A percentile compares a stretch with the other conserved stretches of the same genome.
These are phyloP conservation scores for Onychomys arenicola DNA, from an alignment of 2,797 vertebrate genomes.

Conservation along the genomic window DNA sequence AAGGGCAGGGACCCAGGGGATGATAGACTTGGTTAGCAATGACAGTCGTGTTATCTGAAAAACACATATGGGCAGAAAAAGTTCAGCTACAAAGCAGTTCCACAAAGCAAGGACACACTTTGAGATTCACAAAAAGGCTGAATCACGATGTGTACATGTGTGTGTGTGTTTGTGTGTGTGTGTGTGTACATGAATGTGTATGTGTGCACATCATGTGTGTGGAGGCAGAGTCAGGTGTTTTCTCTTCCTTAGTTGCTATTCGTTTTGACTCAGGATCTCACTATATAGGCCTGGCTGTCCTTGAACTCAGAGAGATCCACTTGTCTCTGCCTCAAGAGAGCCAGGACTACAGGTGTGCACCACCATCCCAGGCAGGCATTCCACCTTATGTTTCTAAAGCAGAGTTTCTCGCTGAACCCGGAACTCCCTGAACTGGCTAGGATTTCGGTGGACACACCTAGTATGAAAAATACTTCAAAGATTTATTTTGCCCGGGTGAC, in stretches of 20 bases:
- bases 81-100: neutral
- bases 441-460: no score
- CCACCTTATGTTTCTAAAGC: neutral
- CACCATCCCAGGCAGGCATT: neutral
- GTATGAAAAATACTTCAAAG: neutral
- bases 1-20: slow-evolving; percentile 95
- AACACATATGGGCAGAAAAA: neutral
- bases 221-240: neutral
- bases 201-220: neutral
- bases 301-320: neutral
- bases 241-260: neutral
- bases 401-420: neutral
- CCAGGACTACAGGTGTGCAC: neutral
- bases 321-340: neutral
- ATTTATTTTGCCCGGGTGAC: neutral
- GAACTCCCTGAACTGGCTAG: neutral
- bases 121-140: neutral
- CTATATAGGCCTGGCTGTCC: neutral
- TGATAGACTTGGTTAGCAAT: slow-evolving; percentile 94
- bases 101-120: neutral
- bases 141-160: neutral
- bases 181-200: neutral
- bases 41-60: slow-evolving; percentile 91
- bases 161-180: no score
- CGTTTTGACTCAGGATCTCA: neutral